Evolutionary conservation across 1,140 invertebrate genomes (phyloP).

Genomic region (Macrosteles quadrilineatus): DNA sequence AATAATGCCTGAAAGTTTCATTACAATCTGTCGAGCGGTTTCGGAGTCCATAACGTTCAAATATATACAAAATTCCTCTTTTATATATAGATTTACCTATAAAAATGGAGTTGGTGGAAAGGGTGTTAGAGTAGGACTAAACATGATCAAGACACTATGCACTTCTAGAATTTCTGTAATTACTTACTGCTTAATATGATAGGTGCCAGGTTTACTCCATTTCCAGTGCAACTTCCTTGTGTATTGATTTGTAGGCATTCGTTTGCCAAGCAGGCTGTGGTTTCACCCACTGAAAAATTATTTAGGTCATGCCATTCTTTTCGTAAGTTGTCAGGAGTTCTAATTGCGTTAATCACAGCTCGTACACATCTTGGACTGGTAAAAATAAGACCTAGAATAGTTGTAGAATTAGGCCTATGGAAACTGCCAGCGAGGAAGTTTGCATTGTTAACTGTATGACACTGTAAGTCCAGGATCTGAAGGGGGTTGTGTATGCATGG

Average conservation of each 20-base stretch:
- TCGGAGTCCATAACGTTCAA: neutral
- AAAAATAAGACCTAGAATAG: slow-evolving; percentile 1
- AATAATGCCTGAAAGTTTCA: neutral
- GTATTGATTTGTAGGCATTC: neutral
- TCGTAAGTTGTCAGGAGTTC: neutral
- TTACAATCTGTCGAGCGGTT: too few relatives aligned
- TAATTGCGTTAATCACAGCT: slow-evolving; percentile 3
- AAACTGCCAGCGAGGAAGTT: neutral
- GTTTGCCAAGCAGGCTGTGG: neutral
- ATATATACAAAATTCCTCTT: too few relatives aligned
- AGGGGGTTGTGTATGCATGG: neutral
- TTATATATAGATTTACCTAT: neutral
- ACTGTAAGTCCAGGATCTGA: neutral
- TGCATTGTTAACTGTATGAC: neutral
- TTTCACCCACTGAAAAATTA: slow-evolving; percentile 6
- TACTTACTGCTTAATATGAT: neutral
- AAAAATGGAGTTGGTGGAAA: neutral
- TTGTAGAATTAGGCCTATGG: neutral
- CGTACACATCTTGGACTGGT: slow-evolving; percentile 11
- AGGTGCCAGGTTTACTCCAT: slow-evolving; percentile 1
- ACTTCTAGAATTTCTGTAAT: neutral
- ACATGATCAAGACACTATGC: neutral
- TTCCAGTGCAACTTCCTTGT: neutral
- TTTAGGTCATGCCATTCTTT: neutral
- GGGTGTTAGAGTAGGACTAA: neutral